A percentile compares a stretch with the other conserved stretches of the same genome.
These are phyloP conservation scores for Falco biarmicus DNA, from an alignment of 2,797 vertebrate genomes.

Conservation along the genomic window DNA sequence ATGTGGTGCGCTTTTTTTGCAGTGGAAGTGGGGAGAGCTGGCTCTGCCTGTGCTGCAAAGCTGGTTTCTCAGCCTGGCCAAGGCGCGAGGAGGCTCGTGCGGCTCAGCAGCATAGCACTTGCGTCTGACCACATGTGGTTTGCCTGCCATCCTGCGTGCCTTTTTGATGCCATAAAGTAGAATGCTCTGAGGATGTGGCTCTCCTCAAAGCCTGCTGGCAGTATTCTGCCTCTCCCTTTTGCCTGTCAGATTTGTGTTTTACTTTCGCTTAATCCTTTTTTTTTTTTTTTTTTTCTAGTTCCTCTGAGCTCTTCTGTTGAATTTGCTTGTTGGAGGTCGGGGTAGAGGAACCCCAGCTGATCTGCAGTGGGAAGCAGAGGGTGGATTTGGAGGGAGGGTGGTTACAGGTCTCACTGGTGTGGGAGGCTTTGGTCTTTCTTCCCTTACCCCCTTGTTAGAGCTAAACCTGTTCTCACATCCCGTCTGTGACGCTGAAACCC, in stretches of 20 bases:
- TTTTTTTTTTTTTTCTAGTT: not conserved
- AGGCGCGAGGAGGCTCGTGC: accelerated
- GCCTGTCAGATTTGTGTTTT: not conserved
- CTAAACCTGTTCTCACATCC: not conserved
- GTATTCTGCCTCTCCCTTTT: not conserved
- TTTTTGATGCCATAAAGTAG: accelerated
- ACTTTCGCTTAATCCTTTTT: too few relatives aligned
- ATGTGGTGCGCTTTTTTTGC: too few relatives aligned
- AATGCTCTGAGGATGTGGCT: not conserved
- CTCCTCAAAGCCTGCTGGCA: not conserved
- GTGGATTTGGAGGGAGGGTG: not conserved
- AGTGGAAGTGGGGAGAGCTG: not conserved
- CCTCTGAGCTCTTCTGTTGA: not conserved
- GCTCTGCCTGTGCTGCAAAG: not conserved
- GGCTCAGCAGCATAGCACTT: accelerated
- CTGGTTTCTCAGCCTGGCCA: not conserved
- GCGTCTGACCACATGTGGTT: accelerated
- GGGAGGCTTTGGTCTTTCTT: not conserved
- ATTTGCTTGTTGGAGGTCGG: not conserved
- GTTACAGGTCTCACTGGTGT: not conserved
- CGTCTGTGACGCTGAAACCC: not conserved
- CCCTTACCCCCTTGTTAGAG: not conserved
- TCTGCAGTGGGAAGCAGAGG: accelerated
- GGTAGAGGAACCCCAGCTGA: not conserved
- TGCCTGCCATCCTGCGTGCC: accelerated